Base-by-base conservation (phyloP, 1,140 invertebrate species). In the Drosophila pallidifrons region DNA sequence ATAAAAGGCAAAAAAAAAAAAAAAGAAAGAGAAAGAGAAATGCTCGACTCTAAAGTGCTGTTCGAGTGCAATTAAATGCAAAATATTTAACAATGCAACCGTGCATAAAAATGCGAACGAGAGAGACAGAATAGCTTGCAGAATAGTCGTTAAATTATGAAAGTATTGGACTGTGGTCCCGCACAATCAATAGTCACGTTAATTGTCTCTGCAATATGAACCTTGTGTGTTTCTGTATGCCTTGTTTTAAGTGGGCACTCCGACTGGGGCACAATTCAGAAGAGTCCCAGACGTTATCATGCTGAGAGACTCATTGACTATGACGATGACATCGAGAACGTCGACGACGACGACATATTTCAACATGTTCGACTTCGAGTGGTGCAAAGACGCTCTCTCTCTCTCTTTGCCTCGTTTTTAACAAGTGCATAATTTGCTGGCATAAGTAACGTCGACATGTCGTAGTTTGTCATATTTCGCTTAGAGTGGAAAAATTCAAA, bases 61-160 rank as follows among this genome's bases (percentile, higher is more conserved):
- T 77, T 87, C 66, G 71, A 83, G 85, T 81, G 83, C 83, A 88
- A 87, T 88, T 88, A 88, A 89, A 88, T 80, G 77, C 87, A 80
- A 88, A 88, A 88, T 88, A 83, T 83, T 83, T 83, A 76, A 74
- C 69, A 74, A 81, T 83, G 83, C 81, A 83, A 73, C 67, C 82
- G 67, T 70, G 71, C 72, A 79, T 65, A 65, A 65, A 82, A 67
- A 66, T 51, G 13, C 43, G 54, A 25, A 25, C 20, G 20, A 25
- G 20, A 25, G 20, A 68, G 64, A 47, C 45, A 68, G 64, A 68
- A 80, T 67, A 35, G 68, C 55, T 74, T 20, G 32, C 67, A 43
- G 51, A 76, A 59, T 69, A 77, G 60, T 46, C 58, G 64, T 69
- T 55, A 74, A 77, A 80, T 74, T 69, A 68, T 77, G 59, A 79